These are phyloP conservation scores for Chymomyza amoena DNA, from an alignment of 2,888 invertebrate species.

Conservation along the genomic window DNA sequence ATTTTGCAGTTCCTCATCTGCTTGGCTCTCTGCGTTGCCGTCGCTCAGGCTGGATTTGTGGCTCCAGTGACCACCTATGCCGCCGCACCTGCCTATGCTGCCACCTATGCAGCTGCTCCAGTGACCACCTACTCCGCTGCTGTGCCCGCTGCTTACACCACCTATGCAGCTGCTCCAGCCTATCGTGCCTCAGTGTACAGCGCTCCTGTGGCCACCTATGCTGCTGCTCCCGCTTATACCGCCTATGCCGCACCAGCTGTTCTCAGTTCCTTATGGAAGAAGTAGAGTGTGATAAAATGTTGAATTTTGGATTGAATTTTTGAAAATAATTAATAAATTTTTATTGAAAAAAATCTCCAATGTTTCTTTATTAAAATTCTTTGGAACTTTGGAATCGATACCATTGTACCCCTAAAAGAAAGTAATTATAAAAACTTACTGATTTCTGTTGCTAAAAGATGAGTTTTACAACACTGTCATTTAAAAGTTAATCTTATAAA, in stretches of 20 bases:
- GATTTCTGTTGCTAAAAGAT: too few species aligned
- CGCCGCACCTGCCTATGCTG: constrained; percentile 17
- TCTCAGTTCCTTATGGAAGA: constrained; percentile 60
- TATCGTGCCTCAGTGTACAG: constrained; percentile 49
- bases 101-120: constrained; percentile 43
- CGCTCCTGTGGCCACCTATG: constrained; percentile 41
- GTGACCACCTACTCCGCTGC: constrained; percentile 5
- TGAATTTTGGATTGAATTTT: not conserved
- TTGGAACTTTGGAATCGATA: too few species aligned
- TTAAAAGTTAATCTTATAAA: too few species aligned
- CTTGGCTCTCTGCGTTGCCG: constrained; percentile 71
- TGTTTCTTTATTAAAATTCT: not conserved
- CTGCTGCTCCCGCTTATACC: constrained; percentile 44
- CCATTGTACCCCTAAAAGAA: too few species aligned
- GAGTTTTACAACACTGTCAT: too few species aligned
- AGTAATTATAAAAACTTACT: too few species aligned
- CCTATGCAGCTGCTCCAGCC: constrained; percentile 39
- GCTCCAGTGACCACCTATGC: constrained; percentile 44
- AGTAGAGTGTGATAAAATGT: constrained; percentile 37
- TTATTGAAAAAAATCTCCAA: not conserved
- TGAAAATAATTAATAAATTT: not conserved
- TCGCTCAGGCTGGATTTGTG: constrained; percentile 65
- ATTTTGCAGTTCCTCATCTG: constrained; percentile 67
- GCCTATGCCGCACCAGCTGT: constrained; percentile 59
- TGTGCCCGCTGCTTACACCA: constrained; percentile 33